Base-by-base conservation (phyloP, 2,888 invertebrate species). In the Andrena camellia region DNA sequence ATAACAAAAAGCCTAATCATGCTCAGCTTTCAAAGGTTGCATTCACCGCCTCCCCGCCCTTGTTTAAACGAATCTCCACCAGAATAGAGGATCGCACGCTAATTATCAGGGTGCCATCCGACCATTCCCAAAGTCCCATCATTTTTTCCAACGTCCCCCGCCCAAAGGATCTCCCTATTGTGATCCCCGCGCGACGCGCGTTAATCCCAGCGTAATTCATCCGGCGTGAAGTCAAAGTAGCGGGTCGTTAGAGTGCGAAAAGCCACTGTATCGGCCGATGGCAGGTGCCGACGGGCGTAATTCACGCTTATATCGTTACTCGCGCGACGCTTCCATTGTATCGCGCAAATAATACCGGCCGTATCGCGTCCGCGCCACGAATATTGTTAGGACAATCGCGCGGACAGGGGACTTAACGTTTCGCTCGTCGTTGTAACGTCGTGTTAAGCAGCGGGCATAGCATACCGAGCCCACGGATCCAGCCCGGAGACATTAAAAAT, bases 361-460 rank as follows among this genome's bases (percentile, higher is more conserved):
- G 68, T 70, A 82, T 74, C 86, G 79, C 81, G 71, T 68, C 76
- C 75, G 70, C 79, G 68, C 81, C 85, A 69, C 77, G 78, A 84
- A 86, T 88, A 84, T 85, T 79, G 85, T 81, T 72, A 70, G 84
- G 66, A 75, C 75, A 74, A 84, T 85, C 83, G 84, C 63, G 84
- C 78, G 77, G 85, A 87, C 84, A 84, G 84, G 81, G 86, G 87
- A 84, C 86, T 88, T 87, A 86, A 86, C 88, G 88, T 88, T 87
- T 85, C 80, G 87, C 84, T 83, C 81, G 84, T 86, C 86, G 83
- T 81, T 63, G 79, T 67, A 73, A 83, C 82, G 78, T 26, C 67
- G 60, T 33, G 35, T 79, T 70, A 69, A 69, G 70, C 71, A 57
- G 42, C 31, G 35, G 33, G 62, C 59, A 62, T 10, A 69, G 62